Percentiles rank a stretch among this genome's conserved stretches.
phyloP scores from a whole-genome alignment of 2,113 vertebrate species.

The Dicaeum eximium region DNA sequence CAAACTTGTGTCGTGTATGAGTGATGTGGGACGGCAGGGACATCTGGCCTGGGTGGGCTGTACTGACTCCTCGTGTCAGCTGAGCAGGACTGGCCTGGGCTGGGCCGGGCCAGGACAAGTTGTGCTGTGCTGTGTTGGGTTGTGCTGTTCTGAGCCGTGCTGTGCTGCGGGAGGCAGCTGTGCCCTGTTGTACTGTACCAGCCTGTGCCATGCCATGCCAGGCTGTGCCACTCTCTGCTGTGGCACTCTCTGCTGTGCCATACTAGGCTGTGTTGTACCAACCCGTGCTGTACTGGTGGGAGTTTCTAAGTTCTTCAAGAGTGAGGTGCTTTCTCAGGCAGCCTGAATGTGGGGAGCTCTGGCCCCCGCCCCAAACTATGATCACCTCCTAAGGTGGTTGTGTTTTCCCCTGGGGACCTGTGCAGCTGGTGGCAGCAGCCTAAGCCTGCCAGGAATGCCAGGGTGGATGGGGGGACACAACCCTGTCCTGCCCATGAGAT shows the following conservation, averaged over 20 bases:
- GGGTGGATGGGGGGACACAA: accelerated
- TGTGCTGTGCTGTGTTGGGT: neutral
- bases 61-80: accelerated
- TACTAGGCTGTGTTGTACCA: neutral
- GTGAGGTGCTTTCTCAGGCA: neutral
- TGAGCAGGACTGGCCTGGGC: neutral
- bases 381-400: neutral
- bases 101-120: neutral
- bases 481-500: accelerated
- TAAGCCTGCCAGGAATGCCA: accelerated
- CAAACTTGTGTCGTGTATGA: neutral
- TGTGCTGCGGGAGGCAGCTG: neutral
- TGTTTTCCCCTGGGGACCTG: accelerated
- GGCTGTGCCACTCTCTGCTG: neutral
- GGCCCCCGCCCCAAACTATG: neutral
- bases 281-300: neutral
- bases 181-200: neutral
- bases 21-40: accelerated
- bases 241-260: neutral
- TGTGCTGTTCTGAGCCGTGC: neutral
- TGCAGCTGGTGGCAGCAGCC: neutral
- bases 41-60: accelerated
- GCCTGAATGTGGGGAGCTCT: neutral
- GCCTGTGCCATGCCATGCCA: neutral
- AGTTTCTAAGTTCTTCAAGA: neutral